Conservation (phyloP, 2,888 invertebrate genomes). For the Masnerella sp. region DNA sequence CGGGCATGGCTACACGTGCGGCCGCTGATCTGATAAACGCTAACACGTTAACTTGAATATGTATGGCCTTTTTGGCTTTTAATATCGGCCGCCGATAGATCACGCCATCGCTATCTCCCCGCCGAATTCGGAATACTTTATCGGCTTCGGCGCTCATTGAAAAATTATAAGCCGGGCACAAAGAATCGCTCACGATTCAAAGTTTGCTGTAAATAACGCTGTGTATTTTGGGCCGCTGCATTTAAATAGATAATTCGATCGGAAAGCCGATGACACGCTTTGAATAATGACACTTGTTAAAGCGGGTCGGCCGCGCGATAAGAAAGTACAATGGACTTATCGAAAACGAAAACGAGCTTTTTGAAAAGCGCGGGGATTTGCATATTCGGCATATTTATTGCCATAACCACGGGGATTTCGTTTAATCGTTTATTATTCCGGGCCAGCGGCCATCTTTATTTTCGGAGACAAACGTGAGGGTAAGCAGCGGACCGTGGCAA, state of each 20-base stretch:
- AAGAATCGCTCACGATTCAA: conserved; percentile 39
- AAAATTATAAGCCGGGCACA: conserved; percentile 65
- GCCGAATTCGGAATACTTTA: conserved; percentile 64
- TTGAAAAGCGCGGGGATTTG: not conserved
- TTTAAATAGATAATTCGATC: conserved; percentile 54
- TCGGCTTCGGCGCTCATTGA: conserved; percentile 60
- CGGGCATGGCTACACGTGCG: conserved; percentile 63
- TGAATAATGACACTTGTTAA: conserved; percentile 54
- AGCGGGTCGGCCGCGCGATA: conserved; percentile 42
- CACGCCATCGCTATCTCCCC: conserved; percentile 66
- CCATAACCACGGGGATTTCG: not conserved
- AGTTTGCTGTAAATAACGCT: conserved; percentile 53
- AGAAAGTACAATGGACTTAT: conserved; percentile 37
- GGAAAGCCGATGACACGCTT: conserved; percentile 15
- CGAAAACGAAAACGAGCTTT: conserved; percentile 12
- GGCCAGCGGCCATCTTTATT: conserved; percentile 74
- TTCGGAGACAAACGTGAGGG: conserved; percentile 74
- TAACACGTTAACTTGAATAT: conserved; percentile 71
- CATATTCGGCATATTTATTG: too few relatives aligned
- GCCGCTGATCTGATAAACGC: conserved; percentile 72
- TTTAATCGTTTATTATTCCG: conserved; percentile 18
- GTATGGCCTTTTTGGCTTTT: conserved; percentile 72
- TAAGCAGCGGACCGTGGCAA: conserved; percentile 77
- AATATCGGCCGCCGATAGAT: conserved; percentile 72
- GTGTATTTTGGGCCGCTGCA: conserved; percentile 40